These are phyloP conservation scores for Thumatha senex DNA, from an alignment of 2,888 invertebrate genomes.

Conservation along the genomic window DNA sequence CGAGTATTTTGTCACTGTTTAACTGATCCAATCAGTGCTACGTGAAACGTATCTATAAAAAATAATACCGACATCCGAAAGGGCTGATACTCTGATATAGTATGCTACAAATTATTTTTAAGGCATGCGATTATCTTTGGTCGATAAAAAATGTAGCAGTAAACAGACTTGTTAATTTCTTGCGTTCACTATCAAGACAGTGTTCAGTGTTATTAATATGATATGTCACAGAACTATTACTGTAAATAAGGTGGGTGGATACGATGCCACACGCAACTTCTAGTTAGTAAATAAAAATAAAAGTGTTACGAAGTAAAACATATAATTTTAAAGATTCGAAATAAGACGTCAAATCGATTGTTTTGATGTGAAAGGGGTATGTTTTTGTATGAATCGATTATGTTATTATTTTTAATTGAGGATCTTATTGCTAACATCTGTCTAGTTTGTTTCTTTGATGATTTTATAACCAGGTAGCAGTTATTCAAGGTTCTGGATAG, in stretches of 20 bases:
- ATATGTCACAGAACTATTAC: constrained; percentile 60
- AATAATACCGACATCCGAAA: constrained; percentile 57
- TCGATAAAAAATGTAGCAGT: constrained; percentile 59
- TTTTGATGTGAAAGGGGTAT: constrained; percentile 60
- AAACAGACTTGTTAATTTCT: constrained; percentile 60
- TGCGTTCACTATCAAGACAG: constrained; percentile 52
- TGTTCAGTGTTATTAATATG: constrained; percentile 58
- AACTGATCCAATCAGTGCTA: constrained; percentile 74
- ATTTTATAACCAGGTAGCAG: constrained; percentile 13
- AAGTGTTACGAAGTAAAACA: constrained; percentile 50
- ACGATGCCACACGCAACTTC: constrained; percentile 59
- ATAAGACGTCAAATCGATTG: constrained; percentile 73
- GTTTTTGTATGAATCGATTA: constrained; percentile 65
- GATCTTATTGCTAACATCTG: constrained; percentile 54
- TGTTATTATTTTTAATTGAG: constrained; percentile 74
- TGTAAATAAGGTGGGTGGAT: constrained; percentile 46
- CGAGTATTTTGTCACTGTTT: constrained; percentile 81
- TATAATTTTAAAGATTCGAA: constrained; percentile 65
- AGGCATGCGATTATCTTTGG: constrained; percentile 61
- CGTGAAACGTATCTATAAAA: constrained; percentile 61
- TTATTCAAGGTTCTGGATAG: background rate
- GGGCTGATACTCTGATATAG: constrained; percentile 69
- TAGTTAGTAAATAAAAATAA: constrained; percentile 45
- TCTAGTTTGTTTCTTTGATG: constrained; percentile 35
- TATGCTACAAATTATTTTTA: constrained; percentile 68